A percentile compares a stretch with the other conserved stretches of the same genome.
Conservation (phyloP, 2,888 invertebrate genomes). For the Drosophila recens region DNA sequence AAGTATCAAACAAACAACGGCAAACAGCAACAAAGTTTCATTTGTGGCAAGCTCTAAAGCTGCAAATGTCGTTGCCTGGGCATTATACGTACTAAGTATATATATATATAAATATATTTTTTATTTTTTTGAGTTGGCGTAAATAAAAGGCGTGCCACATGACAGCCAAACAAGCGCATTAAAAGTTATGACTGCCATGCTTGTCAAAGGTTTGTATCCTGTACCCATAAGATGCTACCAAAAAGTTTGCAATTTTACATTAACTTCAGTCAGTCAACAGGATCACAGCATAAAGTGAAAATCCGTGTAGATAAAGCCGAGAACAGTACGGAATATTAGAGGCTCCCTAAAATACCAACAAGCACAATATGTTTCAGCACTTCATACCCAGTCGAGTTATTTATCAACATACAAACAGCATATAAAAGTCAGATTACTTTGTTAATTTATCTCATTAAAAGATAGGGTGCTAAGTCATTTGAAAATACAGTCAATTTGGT, state of each 20-base stretch:
- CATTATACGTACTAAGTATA: background rate
- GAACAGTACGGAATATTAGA: background rate
- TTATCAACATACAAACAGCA: slow-evolving; percentile 7
- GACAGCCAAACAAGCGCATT: slow-evolving; percentile 61
- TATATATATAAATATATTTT: background rate
- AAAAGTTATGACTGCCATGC: slow-evolving; percentile 74
- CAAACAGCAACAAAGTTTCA: slow-evolving; percentile 61
- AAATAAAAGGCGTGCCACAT: slow-evolving; percentile 50
- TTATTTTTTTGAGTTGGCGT: background rate
- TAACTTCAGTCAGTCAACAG: slow-evolving; percentile 45
- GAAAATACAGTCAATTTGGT: background rate
- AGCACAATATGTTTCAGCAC: slow-evolving; percentile 24
- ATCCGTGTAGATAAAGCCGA: slow-evolving; percentile 48
- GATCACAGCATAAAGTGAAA: slow-evolving; percentile 49
- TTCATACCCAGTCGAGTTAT: slow-evolving; percentile 8
- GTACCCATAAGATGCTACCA: slow-evolving; percentile 47
- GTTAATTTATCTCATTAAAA: slow-evolving; percentile 42
- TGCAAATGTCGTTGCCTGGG: slow-evolving; percentile 53
- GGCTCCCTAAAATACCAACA: background rate
- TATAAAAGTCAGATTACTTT: slow-evolving; percentile 29
- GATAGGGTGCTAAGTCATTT: slow-evolving; percentile 7
- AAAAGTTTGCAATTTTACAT: slow-evolving; percentile 56
- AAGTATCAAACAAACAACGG: slow-evolving; percentile 67
- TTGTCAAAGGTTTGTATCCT: slow-evolving; percentile 69
- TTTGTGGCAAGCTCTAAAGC: slow-evolving; percentile 74